These are phyloP conservation scores for Drosophila orosa DNA, from an alignment of 1,140 invertebrate genomes.

Conservation along the genomic window DNA sequence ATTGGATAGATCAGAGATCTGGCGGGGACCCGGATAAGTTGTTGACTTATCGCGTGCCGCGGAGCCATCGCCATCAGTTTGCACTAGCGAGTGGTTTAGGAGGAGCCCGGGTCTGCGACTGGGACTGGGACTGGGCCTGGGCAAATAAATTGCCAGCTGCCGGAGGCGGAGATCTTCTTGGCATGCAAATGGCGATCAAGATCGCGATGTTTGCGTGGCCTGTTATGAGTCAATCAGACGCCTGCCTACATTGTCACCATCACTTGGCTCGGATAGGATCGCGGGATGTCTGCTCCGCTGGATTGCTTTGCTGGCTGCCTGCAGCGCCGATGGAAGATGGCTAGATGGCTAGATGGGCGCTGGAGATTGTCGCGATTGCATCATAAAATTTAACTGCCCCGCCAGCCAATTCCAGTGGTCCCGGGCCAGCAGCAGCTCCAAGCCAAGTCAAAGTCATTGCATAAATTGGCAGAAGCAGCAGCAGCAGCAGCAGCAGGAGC, in stretches of 20 bases:
- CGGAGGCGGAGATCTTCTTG: conserved; percentile 34
- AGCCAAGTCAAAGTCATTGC: conserved; percentile 61
- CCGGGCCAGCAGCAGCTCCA: conserved; percentile 11
- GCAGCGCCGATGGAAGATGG: conserved; percentile 65
- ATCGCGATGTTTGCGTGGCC: conserved; percentile 76
- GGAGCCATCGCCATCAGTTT: conserved; percentile 69
- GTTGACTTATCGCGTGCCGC: conserved; percentile 71
- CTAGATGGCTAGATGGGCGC: conserved; percentile 55
- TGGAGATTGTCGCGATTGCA: conserved; percentile 75
- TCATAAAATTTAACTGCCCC: conserved; percentile 77
- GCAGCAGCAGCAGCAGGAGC: conserved; percentile 24
- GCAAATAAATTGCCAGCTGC: conserved; percentile 71
- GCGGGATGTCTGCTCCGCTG: conserved; percentile 9
- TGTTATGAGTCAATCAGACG: conserved; percentile 81
- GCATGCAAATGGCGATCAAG: conserved; percentile 70
- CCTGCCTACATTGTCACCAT: conserved; percentile 77
- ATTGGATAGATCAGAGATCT: conserved; percentile 54
- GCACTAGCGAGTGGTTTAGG: conserved; percentile 47
- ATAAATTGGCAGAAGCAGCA: conserved; percentile 80
- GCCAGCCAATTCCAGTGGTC: conserved; percentile 41
- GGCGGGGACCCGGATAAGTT: conserved; percentile 24
- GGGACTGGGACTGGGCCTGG: conserved; percentile 40
- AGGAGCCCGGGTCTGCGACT: neutral
- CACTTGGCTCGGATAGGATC: conserved; percentile 54
- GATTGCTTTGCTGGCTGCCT: conserved; percentile 40